A percentile compares a stretch with the other conserved stretches of the same genome.
Evolutionary conservation across 2,888 invertebrate genomes (phyloP).

Genomic region (Stomorhina lunata): DNA sequence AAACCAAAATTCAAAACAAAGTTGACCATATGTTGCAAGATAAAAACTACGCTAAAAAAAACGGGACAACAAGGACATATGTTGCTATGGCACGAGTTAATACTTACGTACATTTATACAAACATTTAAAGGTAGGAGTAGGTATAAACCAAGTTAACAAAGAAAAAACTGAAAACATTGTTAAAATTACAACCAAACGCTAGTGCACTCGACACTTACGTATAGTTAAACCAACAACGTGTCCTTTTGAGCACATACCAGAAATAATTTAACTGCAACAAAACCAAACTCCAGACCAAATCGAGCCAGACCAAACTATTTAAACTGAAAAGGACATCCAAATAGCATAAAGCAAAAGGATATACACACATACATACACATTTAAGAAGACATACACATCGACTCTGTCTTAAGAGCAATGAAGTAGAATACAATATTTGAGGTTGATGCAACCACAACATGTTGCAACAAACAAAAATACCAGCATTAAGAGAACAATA

Average conservation of each 20-base stretch:
- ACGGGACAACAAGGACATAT: constrained; percentile 55
- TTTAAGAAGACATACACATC: too few species aligned
- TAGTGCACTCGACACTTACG: neutral
- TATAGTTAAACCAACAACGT: constrained; percentile 17
- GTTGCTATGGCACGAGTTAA: constrained; percentile 45
- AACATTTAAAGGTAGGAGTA: neutral
- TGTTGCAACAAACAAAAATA: constrained; percentile 48
- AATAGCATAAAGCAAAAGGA: neutral
- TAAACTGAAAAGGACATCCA: constrained; percentile 3
- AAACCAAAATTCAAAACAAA: constrained; percentile 53
- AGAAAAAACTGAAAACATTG: too few species aligned
- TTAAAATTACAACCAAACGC: constrained; percentile 25
- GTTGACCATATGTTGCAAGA: constrained; percentile 60
- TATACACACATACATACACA: constrained; percentile 2
- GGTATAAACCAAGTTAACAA: too few species aligned
- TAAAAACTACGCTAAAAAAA: constrained; percentile 14
- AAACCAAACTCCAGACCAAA: constrained; percentile 45
- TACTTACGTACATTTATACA: neutral
- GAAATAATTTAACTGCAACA: constrained; percentile 58
- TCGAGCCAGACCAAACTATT: constrained; percentile 25
- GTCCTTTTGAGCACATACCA: constrained; percentile 39
- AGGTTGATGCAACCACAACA: constrained; percentile 61
- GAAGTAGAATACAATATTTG: constrained; percentile 23
- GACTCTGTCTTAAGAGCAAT: neutral
- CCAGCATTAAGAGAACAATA: neutral